Evolutionary conservation across 2,797 vertebrate species (phyloP).

Genomic region (Lacerta agilis): DNA sequence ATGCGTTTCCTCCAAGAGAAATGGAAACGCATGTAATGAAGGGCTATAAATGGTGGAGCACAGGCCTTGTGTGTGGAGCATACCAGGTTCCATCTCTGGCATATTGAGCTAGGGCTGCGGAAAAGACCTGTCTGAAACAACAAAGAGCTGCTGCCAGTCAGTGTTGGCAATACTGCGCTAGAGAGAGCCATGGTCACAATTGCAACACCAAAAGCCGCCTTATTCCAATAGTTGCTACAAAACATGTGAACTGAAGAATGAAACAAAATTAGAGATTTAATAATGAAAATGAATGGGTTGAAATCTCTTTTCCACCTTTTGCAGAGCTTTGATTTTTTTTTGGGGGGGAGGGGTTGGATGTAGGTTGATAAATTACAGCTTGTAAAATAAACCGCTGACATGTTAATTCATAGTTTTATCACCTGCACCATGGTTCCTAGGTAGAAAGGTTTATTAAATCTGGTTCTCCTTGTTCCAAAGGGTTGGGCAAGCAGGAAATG

Average conservation of each 20-base stretch:
- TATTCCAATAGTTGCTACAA: too few species aligned
- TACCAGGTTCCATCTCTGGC: too few species aligned
- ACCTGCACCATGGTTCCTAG: neutral
- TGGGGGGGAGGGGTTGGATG: neutral
- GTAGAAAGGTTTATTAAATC: neutral
- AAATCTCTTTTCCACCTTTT: neutral
- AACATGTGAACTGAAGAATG: neutral
- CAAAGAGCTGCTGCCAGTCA: too few species aligned
- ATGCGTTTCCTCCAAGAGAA: too few species aligned
- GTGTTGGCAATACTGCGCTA: too few species aligned
- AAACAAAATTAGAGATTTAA: neutral
- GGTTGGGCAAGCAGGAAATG: fast-evolving
- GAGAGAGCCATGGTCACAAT: too few species aligned
- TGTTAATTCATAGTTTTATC: neutral
- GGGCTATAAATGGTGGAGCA: too few species aligned
- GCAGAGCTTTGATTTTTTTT: neutral
- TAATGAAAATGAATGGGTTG: neutral
- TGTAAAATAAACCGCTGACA: neutral
- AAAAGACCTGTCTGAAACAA: too few species aligned
- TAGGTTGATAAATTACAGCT: neutral
- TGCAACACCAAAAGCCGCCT: too few species aligned
- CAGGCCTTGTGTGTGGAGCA: too few species aligned
- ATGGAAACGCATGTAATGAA: too few species aligned
- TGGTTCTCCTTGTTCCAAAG: neutral
- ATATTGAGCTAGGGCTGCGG: too few species aligned